Base-by-base conservation (phyloP, 2,797 vertebrate species). In the Sebastiscus tertius region DNA sequence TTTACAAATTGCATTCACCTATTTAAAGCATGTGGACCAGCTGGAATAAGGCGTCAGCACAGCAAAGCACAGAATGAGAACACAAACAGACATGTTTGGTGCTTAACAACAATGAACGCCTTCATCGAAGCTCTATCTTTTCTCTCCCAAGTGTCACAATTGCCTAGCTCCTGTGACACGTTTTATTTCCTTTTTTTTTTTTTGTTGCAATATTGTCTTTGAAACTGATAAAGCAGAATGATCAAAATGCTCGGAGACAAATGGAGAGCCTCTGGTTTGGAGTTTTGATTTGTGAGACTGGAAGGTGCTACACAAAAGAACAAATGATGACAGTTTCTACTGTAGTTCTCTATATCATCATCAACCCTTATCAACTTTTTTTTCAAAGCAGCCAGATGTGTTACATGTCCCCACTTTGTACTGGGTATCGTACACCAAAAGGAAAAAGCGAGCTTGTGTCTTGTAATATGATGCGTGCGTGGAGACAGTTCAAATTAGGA, bases 221-320 rank as follows among this genome's bases (percentile, higher is more conserved):
- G 92, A 94, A 93, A 87, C 20, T 64, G 84, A 79, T 91, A 83
- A 93, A 91, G 84, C 80, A 80, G 66, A 60, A 93, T 91, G 93
- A 95, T 94, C 93, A 94, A 93, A 94, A 89, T 92, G 85, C 78
- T 82, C 36, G 65, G 84, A 92, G 90, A 93, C 89, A 92, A 92
- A 94, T 80, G 73, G 86, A 92, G 90, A 92, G 91, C 89, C 86
- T 88, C 87, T 80, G 84, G 88, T 93, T 92, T 93, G 80, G 87
- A 90, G 88, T 93, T 93, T 93, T 92, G 92, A 93, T 94, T 92
- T 90, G 88, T 31, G 64, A 88, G 90, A 93, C 86, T 90, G 88
- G 76, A 92, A 90, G 94, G 85, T 87, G 89, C 88, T 64, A 72
- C 79, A 82, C 75, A 86, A 72, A 86, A 92, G 85, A 88, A 93